Evolutionary conservation across 2,113 vertebrate species (phyloP).

Genomic region (Anolis sagrei): DNA sequence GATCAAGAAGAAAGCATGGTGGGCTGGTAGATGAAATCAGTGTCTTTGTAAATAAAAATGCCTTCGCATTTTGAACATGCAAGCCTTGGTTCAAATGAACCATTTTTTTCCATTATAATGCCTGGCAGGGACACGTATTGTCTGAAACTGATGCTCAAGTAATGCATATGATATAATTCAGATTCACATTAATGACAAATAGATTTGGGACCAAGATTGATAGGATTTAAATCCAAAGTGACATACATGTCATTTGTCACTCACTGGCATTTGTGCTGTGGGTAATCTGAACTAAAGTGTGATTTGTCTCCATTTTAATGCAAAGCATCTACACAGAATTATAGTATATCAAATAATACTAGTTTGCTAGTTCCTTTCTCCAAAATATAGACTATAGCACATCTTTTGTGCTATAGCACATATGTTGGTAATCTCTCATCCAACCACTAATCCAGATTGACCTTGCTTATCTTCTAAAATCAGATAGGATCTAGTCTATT

Average conservation of each 20-base stretch:
- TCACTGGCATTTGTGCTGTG: not conserved
- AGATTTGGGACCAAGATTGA: conserved; percentile 1
- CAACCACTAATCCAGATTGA: too few species aligned
- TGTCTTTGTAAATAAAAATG: too few species aligned
- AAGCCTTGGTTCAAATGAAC: too few species aligned
- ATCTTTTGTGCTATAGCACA: too few species aligned
- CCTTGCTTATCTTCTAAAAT: too few species aligned
- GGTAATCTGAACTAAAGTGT: not conserved
- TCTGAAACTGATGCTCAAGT: not conserved
- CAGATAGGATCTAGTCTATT: not conserved
- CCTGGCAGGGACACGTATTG: not conserved
- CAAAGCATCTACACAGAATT: not conserved
- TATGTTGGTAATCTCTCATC: too few species aligned
- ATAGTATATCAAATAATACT: not conserved
- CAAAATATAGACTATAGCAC: too few species aligned
- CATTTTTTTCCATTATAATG: not conserved
- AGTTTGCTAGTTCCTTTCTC: too few species aligned
- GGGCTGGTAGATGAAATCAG: too few species aligned
- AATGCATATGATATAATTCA: not conserved
- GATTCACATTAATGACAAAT: not conserved
- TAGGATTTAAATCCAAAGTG: too few species aligned
- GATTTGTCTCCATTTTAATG: not conserved
- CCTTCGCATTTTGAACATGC: too few species aligned
- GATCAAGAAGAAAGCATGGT: too few species aligned
- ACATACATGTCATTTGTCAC: not conserved